These are phyloP conservation scores for Hymenochirus boettgeri DNA, from an alignment of 2,113 vertebrate genomes.

Conservation along the genomic window DNA sequence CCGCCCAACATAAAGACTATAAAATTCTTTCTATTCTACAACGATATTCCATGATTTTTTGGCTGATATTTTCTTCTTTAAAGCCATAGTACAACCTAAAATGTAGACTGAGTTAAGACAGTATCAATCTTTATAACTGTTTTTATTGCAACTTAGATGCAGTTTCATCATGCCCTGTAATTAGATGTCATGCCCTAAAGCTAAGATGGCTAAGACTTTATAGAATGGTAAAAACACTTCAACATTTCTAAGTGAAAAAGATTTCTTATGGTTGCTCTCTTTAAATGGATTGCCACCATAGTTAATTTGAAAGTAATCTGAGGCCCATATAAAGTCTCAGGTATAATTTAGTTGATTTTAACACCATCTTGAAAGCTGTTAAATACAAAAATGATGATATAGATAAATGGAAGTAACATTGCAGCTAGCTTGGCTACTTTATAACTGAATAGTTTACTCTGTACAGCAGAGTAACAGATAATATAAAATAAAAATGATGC, in stretches of 20 bases:
- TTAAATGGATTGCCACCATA: conserved; percentile 16
- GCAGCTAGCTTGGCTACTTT: neutral
- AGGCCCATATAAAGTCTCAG: neutral
- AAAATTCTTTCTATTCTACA: too few species aligned
- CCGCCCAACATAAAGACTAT: too few species aligned
- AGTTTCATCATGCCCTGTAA: conserved; percentile 38
- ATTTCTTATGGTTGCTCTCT: conserved; percentile 31
- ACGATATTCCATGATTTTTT: too few species aligned
- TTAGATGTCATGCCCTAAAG: conserved; percentile 42
- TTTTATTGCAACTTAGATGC: conserved; percentile 38
- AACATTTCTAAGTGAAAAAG: conserved; percentile 35
- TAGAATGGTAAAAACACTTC: conserved; percentile 37
- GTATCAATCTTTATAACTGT: conserved; percentile 42
- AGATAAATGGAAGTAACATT: neutral
- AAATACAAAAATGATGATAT: neutral
- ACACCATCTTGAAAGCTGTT: neutral
- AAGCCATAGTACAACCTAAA: conserved; percentile 7
- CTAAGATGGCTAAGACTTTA: conserved; percentile 36
- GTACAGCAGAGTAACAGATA: too few species aligned
- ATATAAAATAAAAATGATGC: too few species aligned
- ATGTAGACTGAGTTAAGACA: conserved; percentile 26
- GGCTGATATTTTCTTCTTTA: too few species aligned
- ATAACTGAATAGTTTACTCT: too few species aligned
- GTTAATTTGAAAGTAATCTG: neutral
- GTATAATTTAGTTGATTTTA: neutral